Evolutionary conservation across 2,888 invertebrate genomes (phyloP).

Genomic region (Chloroclystis v-ata): DNA sequence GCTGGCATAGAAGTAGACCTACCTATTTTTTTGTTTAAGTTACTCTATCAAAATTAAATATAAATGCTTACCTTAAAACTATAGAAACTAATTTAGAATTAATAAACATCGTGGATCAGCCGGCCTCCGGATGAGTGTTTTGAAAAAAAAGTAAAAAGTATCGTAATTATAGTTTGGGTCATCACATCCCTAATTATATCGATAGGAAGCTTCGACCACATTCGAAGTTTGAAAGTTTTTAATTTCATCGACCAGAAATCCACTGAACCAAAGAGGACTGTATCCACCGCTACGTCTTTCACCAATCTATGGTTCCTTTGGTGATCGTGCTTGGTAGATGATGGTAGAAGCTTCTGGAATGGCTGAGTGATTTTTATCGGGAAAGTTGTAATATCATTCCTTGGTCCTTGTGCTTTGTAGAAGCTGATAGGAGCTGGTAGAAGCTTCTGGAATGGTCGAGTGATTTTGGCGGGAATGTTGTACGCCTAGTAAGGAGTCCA

Average conservation of each 20-base stretch:
- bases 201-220: neutral
- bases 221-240: neutral
- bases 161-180: constrained; percentile 2
- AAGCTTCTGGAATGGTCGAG: constrained; percentile 25
- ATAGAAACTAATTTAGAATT: neutral
- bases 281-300: too few relatives aligned
- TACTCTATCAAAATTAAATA: too few relatives aligned
- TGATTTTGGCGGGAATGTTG: constrained; percentile 65
- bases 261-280: neutral
- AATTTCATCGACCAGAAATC: neutral
- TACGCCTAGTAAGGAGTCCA: constrained; percentile 65
- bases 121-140: neutral
- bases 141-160: neutral
- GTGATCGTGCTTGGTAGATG: too few relatives aligned
- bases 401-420: too few relatives aligned
- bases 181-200: constrained; percentile 11
- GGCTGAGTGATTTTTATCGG: neutral
- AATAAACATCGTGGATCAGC: neutral
- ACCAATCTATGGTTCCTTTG: too few relatives aligned
- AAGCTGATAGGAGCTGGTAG: too few relatives aligned
- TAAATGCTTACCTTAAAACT: too few relatives aligned
- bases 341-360: too few relatives aligned
- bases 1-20: too few relatives aligned
- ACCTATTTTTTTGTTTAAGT: too few relatives aligned
- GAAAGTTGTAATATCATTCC: too few relatives aligned